Conservation (phyloP, 2,888 invertebrate genomes). For the Portevinia maculata region DNA sequence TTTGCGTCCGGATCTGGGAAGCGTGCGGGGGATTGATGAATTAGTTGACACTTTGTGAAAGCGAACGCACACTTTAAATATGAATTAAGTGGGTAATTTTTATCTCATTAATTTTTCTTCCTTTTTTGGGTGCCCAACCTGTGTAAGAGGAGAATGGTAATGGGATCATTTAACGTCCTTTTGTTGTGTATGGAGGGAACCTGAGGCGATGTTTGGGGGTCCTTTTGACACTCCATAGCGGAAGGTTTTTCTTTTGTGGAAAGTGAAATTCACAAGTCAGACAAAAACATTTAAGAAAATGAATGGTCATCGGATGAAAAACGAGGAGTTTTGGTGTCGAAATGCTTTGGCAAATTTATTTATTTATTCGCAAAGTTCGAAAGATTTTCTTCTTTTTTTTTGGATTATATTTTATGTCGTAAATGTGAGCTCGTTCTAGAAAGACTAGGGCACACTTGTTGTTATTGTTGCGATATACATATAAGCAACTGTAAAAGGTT, state of each 20-base stretch:
- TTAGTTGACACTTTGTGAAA: conserved; percentile 71
- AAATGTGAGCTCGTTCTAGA: not conserved
- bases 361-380: conserved; percentile 52
- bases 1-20: conserved; percentile 35
- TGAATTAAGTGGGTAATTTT: conserved; percentile 73
- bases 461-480: no score
- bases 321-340: conserved; percentile 11
- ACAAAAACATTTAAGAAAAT: conserved; percentile 26
- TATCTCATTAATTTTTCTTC: conserved; percentile 51
- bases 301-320: conserved; percentile 32
- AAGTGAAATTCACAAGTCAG: conserved; percentile 68
- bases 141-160: conserved; percentile 27
- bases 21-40: conserved; percentile 71
- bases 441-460: not conserved
- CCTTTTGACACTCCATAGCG: conserved; percentile 46
- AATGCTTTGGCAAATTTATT: conserved; percentile 7
- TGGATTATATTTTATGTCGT: no score
- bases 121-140: conserved; percentile 25
- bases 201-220: conserved; percentile 40
- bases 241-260: conserved; percentile 35
- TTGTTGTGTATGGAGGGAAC: conserved; percentile 15
- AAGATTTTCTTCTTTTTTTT: no score
- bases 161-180: conserved; percentile 54
- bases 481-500: no score
- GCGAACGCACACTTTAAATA: conserved; percentile 67